phyloP scores from a whole-genome alignment of 2,797 vertebrate genomes.

The Hyperoplus lanceolatus region DNA sequence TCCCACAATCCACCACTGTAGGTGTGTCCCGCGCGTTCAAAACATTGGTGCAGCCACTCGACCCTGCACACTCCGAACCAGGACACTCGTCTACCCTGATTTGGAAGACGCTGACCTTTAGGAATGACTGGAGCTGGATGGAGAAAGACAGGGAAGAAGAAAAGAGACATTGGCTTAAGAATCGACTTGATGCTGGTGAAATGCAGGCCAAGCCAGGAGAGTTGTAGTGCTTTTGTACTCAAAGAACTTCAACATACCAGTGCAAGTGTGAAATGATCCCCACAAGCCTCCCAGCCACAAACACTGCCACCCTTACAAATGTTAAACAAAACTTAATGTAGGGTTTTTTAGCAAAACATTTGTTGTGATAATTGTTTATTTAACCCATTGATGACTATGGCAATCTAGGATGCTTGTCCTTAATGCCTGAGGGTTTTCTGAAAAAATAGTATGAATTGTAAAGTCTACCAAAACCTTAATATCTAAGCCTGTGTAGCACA shows the following conservation, averaged over 20 bases:
- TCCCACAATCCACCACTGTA: slow-evolving; percentile 85
- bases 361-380: not conserved
- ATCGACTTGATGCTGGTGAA: not conserved
- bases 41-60: slow-evolving; percentile 78
- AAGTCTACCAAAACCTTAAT: no score
- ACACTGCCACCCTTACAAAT: no score
- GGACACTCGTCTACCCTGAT: slow-evolving; percentile 89
- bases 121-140: slow-evolving; percentile 88
- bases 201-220: not conserved
- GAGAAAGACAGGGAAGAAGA: slow-evolving; percentile 16
- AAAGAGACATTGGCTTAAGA: not conserved
- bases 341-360: not conserved
- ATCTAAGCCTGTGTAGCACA: no score
- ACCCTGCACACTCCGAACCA: slow-evolving; percentile 77
- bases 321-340: not conserved
- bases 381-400: no score
- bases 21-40: slow-evolving; percentile 83
- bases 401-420: no score
- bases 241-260: not conserved
- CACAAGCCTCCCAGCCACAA: no score
- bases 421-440: no score
- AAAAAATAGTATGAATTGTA: no score
- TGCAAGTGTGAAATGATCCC: no score
- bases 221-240: not conserved
- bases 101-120: slow-evolving; percentile 86